Evolutionary conservation across 2,888 invertebrate species (phyloP), one percentile per base, ranked within the genome.

Genomic region (Ophion ventricosus): DNA sequence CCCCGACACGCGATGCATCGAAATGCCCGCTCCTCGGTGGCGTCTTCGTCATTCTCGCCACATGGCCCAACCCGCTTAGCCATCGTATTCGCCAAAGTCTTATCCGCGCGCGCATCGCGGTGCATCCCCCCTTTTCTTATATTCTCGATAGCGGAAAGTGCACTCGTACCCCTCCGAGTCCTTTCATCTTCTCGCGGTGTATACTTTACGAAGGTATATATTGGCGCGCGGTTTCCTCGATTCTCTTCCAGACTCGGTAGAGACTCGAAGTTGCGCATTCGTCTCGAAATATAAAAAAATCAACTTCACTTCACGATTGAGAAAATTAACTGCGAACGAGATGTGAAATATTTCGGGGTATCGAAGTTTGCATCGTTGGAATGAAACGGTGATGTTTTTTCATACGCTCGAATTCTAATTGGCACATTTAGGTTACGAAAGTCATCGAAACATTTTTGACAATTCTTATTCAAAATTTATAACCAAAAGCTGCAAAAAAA

Each of bases 131-230:
- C n/a, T 26, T 40, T 29, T 69, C 69, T 73, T 40, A 17, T 54
- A 49, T 40, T 40, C 63, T 66, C 23, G 57, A 75, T 75, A 66
- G 25, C 17, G 54, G 56, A 40, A 67, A 73, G 70, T 56, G 63
- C 29, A 56, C 61, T 63, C 67, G 20, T 10, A n/a, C 20, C 66
- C 72, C 26, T n/a, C 61, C 14, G 29, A 80, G 72, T 56, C 61
- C 80, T 80, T 78, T 78, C 82, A 83, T 82, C 80, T 83, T 61
- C 70, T 66, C 57, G 29, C 77, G 4, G 20, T 54, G 29, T 69
- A 67, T 67, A 20, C 25, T 11, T 49, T 23, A 49, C 17, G 2
- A 17, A 10, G 26, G 80, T 59, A 57, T n/a, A 74, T 78, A 57
- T n/a, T n/a, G n/a, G n/a, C n/a, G n/a, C 66, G 25, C 40, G n/a